Percentiles rank a stretch among this genome's conserved stretches.
Evolutionary conservation across 2,888 invertebrate genomes (phyloP).

Genomic region (Desoria tigrina): DNA sequence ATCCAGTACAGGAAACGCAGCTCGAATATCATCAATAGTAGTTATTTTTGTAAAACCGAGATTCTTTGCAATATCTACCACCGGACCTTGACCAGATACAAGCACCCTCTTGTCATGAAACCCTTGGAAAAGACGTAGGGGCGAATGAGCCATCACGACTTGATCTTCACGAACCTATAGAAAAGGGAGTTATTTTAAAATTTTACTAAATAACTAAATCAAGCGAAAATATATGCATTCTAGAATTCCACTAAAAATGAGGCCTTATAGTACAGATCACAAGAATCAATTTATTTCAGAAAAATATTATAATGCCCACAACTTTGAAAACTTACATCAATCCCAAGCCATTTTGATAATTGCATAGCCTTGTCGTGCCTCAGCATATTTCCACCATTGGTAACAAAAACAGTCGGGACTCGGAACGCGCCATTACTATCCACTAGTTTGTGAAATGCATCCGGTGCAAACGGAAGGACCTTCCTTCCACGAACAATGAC

Average conservation of each 20-base stretch:
- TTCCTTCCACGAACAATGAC: conserved; percentile 66
- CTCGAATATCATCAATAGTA: conserved; percentile 63
- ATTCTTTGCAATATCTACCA: conserved; percentile 62
- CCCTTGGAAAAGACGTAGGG: conserved; percentile 64
- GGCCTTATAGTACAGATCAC: neutral
- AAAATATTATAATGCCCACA: too few species aligned
- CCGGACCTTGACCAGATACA: conserved; percentile 64
- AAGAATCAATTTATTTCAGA: conserved; percentile 1
- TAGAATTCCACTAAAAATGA: neutral
- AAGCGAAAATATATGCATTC: too few species aligned
- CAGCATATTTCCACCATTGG: conserved; percentile 67
- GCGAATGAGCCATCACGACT: conserved; percentile 68
- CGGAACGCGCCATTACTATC: conserved; percentile 62
- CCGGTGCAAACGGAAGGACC: conserved; percentile 63
- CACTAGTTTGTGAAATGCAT: conserved; percentile 63
- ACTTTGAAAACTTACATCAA: conserved; percentile 58
- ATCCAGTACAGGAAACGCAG: conserved; percentile 65
- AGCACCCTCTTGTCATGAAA: conserved; percentile 66
- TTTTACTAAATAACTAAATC: neutral
- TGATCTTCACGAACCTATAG: conserved; percentile 62
- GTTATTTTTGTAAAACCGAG: conserved; percentile 66
- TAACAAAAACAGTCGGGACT: conserved; percentile 67
- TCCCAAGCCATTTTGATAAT: conserved; percentile 64
- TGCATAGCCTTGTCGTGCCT: conserved; percentile 64
- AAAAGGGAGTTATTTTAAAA: conserved; percentile 20